phyloP scores from a whole-genome alignment of 2,113 vertebrate genomes.

The Benitochromis conjunctus region DNA sequence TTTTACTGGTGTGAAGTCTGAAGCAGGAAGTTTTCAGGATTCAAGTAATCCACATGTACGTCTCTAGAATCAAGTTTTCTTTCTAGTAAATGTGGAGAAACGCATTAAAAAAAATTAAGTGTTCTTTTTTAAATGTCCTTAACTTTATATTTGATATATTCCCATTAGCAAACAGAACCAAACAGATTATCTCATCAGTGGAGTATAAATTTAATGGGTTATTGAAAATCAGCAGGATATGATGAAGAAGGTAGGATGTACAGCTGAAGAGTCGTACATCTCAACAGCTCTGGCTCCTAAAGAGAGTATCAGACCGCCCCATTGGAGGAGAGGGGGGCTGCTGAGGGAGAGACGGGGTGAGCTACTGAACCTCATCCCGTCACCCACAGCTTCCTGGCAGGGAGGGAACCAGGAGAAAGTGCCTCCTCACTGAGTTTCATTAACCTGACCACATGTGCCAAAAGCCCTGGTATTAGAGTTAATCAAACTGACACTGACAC shows the following conservation, averaged over 20 bases:
- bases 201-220: neutral
- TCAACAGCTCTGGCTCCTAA: constrained; percentile 27
- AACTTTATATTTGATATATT: neutral
- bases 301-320: constrained; percentile 47
- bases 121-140: neutral
- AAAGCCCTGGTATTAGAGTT: constrained; percentile 72
- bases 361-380: constrained; percentile 72
- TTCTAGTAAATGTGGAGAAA: neutral
- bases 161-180: neutral
- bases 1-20: neutral
- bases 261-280: constrained; percentile 10
- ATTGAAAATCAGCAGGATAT: neutral
- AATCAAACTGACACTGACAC: constrained; percentile 72
- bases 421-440: constrained; percentile 77
- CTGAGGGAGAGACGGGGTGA: constrained; percentile 24
- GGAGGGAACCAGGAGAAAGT: constrained; percentile 62
- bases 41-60: neutral
- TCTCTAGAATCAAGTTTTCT: neutral
- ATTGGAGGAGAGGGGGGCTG: constrained; percentile 15
- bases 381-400: constrained; percentile 71
- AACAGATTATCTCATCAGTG: neutral
- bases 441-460: constrained; percentile 79
- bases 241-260: neutral
- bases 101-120: neutral
- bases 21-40: neutral